Base-by-base conservation (phyloP, 1,140 invertebrate genomes). In the Cotesia typhae region DNA sequence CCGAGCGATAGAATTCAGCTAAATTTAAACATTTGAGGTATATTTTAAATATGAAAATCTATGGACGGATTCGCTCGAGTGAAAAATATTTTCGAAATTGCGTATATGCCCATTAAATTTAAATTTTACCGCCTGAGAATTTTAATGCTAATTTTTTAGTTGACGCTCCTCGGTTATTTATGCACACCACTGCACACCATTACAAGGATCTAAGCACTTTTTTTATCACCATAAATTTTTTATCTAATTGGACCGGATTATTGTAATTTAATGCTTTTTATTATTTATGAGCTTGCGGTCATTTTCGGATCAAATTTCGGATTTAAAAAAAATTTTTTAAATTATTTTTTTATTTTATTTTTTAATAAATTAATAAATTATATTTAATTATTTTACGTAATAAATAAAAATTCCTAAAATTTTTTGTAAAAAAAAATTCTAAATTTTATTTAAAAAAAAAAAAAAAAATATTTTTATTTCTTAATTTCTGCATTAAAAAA, bases 231-330 rank as follows among this genome's bases (percentile, higher is more conserved):
- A 87, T 85, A 87, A 87, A 87, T 85, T 85, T 81, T 76, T 72
- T 71, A 78, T 84, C 84, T 85, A 85, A 85, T 85, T 85, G 81
- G 84, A 81, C 78, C 78, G 80, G 80, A 86, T 86, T 82, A 85
- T 85, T 83, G 80, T 86, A 83, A 85, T 85, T 84, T 78, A 67
- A 67, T 51, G 14, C 76, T 72, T 5, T 36, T 59, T 69, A 59
- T 83, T 83, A 85, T 84, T 84, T 84, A 84, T 84, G 77, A 53
- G 38, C 4, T 7, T 36, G 12, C 51, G 57, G 35, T 35, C 6
- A 12, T 68, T 59, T 68, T 68, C 17, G 28, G 4, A 37, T 68
- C n/a, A 41, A 61, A 41, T 69, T 69, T 61, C 36, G 12, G 20
- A 47, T 47, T 47, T 28, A 28, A 28, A 28, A 28, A 28, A 3